These are phyloP conservation scores for Cryptoprocta ferox DNA, from an alignment of 2,797 vertebrate species.

Conservation along the genomic window DNA sequence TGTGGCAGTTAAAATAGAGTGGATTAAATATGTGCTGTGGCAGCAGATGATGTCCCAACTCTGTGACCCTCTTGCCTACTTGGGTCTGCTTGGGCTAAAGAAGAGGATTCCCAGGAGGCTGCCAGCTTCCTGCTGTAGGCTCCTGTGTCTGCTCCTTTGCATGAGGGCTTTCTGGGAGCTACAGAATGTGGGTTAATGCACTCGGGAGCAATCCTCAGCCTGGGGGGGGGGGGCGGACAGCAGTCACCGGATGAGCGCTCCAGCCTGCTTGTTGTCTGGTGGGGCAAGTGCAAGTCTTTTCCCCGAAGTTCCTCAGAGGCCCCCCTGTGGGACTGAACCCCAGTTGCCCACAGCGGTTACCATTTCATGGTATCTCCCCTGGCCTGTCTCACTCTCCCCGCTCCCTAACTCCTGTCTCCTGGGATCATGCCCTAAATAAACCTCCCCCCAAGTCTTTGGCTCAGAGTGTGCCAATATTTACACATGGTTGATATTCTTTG, in stretches of 20 bases:
- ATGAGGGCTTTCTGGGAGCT: background rate
- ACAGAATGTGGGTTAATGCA: background rate
- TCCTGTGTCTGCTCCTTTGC: background rate
- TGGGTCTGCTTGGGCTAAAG: background rate
- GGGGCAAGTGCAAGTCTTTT: background rate
- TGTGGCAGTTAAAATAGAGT: background rate
- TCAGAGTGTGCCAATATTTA: background rate
- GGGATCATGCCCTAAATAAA: background rate
- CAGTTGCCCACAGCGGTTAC: background rate
- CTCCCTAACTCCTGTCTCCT: background rate
- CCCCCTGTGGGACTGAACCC: background rate
- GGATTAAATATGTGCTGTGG: background rate
- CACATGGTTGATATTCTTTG: background rate
- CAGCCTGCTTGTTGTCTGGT: background rate
- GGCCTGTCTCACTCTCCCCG: background rate
- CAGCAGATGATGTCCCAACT: background rate
- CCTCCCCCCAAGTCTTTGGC: background rate
- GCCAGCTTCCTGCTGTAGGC: background rate
- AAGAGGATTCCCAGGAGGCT: background rate
- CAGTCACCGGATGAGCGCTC: background rate
- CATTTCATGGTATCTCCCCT: background rate
- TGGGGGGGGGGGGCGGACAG: background rate
- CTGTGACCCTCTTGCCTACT: background rate
- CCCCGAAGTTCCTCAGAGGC: background rate
- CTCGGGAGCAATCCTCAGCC: background rate